A percentile compares a stretch with the other conserved stretches of the same genome.
phyloP scores from a whole-genome alignment of 92 coral and sea anemone genomes.

The Isaurus tuberculatus region DNA sequence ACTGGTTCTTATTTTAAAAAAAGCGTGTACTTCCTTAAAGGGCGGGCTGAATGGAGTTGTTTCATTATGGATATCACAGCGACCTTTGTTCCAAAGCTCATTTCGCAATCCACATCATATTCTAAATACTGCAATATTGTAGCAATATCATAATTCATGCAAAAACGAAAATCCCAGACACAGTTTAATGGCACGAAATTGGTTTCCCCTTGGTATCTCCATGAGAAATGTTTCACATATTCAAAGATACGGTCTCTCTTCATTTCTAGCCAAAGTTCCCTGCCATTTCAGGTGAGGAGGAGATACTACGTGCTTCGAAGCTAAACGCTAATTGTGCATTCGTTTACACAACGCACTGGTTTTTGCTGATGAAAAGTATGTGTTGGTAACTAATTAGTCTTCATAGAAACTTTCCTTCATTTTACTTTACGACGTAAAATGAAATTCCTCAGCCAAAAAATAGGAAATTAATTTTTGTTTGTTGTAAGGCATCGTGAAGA shows the following conservation, averaged over 20 bases:
- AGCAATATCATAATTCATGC: not conserved
- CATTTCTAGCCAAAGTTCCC: not conserved
- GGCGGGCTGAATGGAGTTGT: not conserved
- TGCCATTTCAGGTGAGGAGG: not conserved
- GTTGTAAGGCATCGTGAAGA: not conserved
- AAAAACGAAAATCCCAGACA: constrained; percentile 2
- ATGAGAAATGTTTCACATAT: not conserved
- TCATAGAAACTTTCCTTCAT: not conserved
- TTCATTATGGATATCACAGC: not conserved
- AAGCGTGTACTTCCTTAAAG: no score
- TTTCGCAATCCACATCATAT: not conserved
- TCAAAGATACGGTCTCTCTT: not conserved
- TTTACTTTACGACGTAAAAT: not conserved
- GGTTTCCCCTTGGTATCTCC: not conserved
- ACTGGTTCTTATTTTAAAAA: no score
- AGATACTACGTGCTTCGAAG: not conserved
- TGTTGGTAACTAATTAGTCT: not conserved
- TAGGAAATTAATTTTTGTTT: not conserved
- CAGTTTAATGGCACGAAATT: not conserved
- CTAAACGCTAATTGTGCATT: not conserved
- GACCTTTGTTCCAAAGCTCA: not conserved
- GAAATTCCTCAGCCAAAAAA: not conserved
- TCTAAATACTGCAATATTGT: not conserved
- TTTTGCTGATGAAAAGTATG: not conserved
- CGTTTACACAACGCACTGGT: not conserved